Evolutionary conservation across 2,888 invertebrate genomes (phyloP), one percentile per base, ranked within the genome.

Genomic region (Xestoiulus laeticollis): DNA sequence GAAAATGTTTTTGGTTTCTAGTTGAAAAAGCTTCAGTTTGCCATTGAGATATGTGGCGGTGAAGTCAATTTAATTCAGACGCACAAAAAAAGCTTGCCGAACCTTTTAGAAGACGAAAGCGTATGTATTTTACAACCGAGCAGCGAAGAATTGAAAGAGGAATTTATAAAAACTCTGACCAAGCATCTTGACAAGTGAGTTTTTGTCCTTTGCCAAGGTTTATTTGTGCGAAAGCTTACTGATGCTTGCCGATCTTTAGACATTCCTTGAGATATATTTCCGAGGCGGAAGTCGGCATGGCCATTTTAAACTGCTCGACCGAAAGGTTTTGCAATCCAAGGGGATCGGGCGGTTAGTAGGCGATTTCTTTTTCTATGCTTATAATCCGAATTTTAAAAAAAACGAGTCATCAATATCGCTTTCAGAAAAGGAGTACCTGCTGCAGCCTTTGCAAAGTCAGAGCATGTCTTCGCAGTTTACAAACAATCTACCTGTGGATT

Each of bases 301-400:
- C 84, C n/a, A 84, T 84, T 14, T 43, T 84, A 84, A 33, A 84
- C 22, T 84, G 84, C 16, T 38, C 33, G n/a, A 84, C 84, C 32
- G 84, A 84, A 38, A 43, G n/a, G 43, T 84, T 84, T 84, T 84
- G 84, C 43, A 84, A 84, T 84, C 22, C 84, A 16, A 84, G 84
- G 14, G 84, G 84, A 19, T 38, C 38, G 5, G 84, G 84, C 0
- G 84, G 84, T 84, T 1, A 32, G 84, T 84, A 33, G 32, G 84
- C 33, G n/a, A n/a, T 32, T 1, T 1, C 1, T 33, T 83, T 83
- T 83, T 32, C 1, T 30, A 83, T 59, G 16, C 43, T 44, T 53
- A 16, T 48, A 48, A 48, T 22, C 22, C n/a, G 6, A n/a, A n/a
- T n/a, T 38, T 38, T 38, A 38, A 38, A 38, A 38, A 38, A 38